Base-by-base conservation (phyloP, 30 jellyfish, hydroid and myxozoan species). In the Cassiopea xamachana region DNA sequence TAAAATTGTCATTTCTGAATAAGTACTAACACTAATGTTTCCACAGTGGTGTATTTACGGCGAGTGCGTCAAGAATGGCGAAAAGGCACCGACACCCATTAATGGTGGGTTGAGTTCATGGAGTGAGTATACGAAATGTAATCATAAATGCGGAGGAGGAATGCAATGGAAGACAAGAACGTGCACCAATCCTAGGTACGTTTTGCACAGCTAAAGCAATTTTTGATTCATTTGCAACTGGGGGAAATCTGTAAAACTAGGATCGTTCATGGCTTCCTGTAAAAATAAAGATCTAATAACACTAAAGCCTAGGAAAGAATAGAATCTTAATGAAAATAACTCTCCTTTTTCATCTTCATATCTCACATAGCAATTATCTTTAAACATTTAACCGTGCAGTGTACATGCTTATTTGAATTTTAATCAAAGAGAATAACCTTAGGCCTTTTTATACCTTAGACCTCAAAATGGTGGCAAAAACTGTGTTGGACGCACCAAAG, bases 41-140 rank as follows among this genome's bases (percentile, higher is more conserved):
- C 70, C 67, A 3, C 77, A 96, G 99, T 92, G 98, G 98, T 96
- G 99, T 79, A 96, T 96, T 2, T 77, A 76, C 79, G 99, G 97
- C 2, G 73, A 55, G n/a, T 96, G 99, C 89, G 98, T 96, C 10
- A 97, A 95, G 17, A 98, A 96, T 85, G 99, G 99, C 14, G 86
- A 96, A n/a, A 69, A 82, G 7, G 93, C 98, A 17, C 92, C 97
- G 0, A 55, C 70, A 7, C 94, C 98, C 15, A 69, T 92, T 46
- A 80, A 96, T 92, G 99, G 99, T 8, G 95, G 97, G 2, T 96
- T 98, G 90, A 89, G 98, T 27, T 82, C 78, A 14, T 94, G 98
- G 98, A 81, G 98, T 16, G 96, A 86, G 7, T 92, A 88, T 74
- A 47, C 90, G 1, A 67, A 74, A 7, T 96, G 99, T 92, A 89